These are phyloP conservation scores for Aphyosemion australe DNA, from an alignment of 2,113 vertebrate species.

Conservation along the genomic window DNA sequence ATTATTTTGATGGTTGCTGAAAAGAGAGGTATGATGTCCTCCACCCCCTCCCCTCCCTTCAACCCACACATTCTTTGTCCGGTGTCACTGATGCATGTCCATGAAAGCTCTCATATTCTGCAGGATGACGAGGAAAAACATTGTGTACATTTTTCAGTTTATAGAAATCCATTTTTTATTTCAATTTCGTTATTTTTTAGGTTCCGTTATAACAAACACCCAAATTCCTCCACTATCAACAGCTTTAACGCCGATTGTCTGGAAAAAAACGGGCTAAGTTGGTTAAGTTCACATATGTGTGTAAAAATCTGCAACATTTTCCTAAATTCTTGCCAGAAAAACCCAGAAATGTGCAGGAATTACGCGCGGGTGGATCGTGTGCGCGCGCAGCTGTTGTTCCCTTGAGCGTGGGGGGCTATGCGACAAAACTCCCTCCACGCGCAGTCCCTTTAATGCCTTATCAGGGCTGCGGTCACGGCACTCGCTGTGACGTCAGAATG, in stretches of 20 bases:
- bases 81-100: constrained; percentile 28
- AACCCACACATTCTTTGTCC: constrained; percentile 57
- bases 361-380: not conserved
- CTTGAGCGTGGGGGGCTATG: constrained; percentile 30
- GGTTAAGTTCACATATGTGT: not conserved
- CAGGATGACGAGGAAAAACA: not conserved
- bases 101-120: constrained; percentile 9
- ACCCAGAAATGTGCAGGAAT: too few relatives aligned
- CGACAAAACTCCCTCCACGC: constrained; percentile 60
- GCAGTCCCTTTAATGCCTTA: constrained; percentile 42
- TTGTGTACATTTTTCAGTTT: not conserved
- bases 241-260: too few relatives aligned
- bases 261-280: not conserved
- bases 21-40: constrained; percentile 16
- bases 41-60: constrained; percentile 11
- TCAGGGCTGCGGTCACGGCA: constrained; percentile 37
- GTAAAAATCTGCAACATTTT: not conserved
- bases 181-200: not conserved
- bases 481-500: constrained; percentile 68
- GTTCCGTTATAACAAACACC: not conserved
- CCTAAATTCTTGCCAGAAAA: too few relatives aligned
- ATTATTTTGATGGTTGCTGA: not conserved
- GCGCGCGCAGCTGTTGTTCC: not conserved
- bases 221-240: not conserved
- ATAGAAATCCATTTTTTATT: not conserved